phyloP scores from a whole-genome alignment of 2,113 vertebrate species.

The Lutjanus erythropterus region DNA sequence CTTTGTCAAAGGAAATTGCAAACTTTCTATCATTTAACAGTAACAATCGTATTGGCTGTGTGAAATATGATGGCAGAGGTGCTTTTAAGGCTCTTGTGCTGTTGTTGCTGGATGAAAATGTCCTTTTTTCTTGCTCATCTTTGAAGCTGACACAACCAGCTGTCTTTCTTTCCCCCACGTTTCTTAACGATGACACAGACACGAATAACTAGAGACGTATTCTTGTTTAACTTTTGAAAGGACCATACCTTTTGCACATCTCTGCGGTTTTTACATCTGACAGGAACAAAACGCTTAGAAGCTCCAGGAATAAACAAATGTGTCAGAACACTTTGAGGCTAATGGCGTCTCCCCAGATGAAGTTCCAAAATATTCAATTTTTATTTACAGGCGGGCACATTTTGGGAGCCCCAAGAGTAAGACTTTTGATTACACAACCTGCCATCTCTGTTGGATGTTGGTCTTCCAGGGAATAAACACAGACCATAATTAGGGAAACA shows the following conservation, averaged over 20 bases:
- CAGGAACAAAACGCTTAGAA: slow-evolving; percentile 28
- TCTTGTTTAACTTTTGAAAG: neutral
- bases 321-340: slow-evolving; percentile 55
- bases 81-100: neutral
- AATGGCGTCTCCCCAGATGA: slow-evolving; percentile 73
- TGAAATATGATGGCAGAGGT: neutral
- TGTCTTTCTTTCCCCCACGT: neutral
- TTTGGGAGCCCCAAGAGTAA: slow-evolving; percentile 64
- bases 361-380: slow-evolving; percentile 67
- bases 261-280: slow-evolving; percentile 11
- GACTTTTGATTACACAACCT: slow-evolving; percentile 80
- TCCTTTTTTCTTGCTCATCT: neutral
- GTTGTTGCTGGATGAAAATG: neutral
- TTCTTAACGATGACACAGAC: neutral
- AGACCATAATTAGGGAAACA: slow-evolving; percentile 75
- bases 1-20: too few relatives aligned
- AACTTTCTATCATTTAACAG: neutral
- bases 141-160: neutral
- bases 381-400: slow-evolving; percentile 69
- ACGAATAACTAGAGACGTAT: neutral
- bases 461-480: slow-evolving; percentile 75
- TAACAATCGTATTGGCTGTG: neutral
- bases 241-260: slow-evolving; percentile 41
- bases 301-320: slow-evolving; percentile 57
- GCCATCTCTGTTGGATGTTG: slow-evolving; percentile 75